Conservation (phyloP, 2,888 invertebrate genomes). For the Nomada fucata region DNA sequence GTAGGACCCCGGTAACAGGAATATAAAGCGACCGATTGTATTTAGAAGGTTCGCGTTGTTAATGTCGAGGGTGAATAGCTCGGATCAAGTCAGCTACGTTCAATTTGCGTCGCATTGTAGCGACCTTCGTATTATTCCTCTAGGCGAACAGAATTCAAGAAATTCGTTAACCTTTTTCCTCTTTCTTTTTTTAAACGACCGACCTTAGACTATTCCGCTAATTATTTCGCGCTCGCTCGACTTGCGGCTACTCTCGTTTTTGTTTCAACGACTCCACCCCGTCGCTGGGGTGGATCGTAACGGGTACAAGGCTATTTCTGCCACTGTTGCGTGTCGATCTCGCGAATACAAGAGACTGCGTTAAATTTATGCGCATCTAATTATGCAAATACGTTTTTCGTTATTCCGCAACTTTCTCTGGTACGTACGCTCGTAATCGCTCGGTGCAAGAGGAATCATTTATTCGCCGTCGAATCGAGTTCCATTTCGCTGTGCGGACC, state of each 20-base stretch:
- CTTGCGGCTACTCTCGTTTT: neutral
- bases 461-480: neutral
- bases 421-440: neutral
- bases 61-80: slow-evolving; percentile 22
- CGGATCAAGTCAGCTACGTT: neutral
- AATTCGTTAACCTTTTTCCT: slow-evolving; percentile 11
- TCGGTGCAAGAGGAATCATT: neutral
- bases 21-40: slow-evolving; percentile 31
- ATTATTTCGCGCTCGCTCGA: neutral
- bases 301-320: slow-evolving; percentile 19
- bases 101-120: neutral
- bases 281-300: neutral
- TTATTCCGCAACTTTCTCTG: slow-evolving; percentile 5
- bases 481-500: no score
- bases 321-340: slow-evolving; percentile 6
- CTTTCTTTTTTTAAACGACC: neutral
- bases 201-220: slow-evolving; percentile 7
- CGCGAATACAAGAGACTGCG: neutral
- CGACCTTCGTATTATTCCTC: neutral
- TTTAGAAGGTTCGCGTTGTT: slow-evolving; percentile 1
- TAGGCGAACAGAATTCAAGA: neutral
- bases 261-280: neutral
- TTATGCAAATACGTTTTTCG: slow-evolving; percentile 23
- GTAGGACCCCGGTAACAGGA: slow-evolving; percentile 40
- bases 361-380: slow-evolving; percentile 32